Conservation (phyloP, 2,888 invertebrate species). For the Embidobia sp. region DNA sequence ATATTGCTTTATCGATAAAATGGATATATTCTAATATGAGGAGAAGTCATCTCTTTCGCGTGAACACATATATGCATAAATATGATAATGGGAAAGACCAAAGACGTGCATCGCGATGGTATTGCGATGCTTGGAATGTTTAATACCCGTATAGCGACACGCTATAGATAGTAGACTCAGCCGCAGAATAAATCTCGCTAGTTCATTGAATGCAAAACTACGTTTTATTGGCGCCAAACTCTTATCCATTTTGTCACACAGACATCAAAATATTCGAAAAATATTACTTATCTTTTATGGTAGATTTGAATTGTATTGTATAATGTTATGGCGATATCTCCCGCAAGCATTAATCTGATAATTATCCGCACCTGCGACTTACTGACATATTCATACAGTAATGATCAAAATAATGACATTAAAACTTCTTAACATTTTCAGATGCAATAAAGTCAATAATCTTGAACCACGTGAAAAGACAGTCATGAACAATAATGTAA, state of each 20-base stretch:
- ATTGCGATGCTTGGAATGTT: conserved; percentile 78
- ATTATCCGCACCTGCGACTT: too few species aligned
- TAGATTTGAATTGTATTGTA: too few species aligned
- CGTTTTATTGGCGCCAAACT: conserved; percentile 48
- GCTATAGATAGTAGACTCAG: conserved; percentile 73
- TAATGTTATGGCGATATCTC: too few species aligned
- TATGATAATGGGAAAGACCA: conserved; percentile 32
- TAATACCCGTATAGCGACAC: conserved; percentile 77
- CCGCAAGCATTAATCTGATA: too few species aligned
- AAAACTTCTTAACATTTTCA: too few species aligned
- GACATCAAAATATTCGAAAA: conserved; percentile 5
- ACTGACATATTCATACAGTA: too few species aligned
- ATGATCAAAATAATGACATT: too few species aligned
- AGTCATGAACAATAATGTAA: too few species aligned
- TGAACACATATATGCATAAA: conserved; percentile 29
- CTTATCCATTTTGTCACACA: conserved; percentile 33
- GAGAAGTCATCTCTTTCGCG: conserved; percentile 35
- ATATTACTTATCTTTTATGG: conserved; percentile 6
- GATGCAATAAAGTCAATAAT: too few species aligned
- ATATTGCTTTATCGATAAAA: conserved; percentile 34
- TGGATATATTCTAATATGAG: conserved; percentile 20
- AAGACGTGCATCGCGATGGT: conserved; percentile 41
- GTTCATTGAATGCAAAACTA: conserved; percentile 48
- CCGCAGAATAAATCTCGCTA: conserved; percentile 74
- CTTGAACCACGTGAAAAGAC: too few species aligned